Conservation (phyloP, 2,888 invertebrate species). For the Formica aserva region DNA sequence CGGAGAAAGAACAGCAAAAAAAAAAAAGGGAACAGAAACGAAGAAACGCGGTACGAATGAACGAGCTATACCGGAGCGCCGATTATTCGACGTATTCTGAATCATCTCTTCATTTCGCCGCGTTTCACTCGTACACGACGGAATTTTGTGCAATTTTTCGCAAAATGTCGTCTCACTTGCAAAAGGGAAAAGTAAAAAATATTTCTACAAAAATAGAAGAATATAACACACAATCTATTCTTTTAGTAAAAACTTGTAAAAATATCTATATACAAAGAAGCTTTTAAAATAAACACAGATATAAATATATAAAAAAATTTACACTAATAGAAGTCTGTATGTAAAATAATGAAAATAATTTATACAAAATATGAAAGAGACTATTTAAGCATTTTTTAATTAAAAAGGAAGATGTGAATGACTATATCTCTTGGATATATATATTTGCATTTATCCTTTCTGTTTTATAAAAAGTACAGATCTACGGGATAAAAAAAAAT, state of each 20-base stretch:
- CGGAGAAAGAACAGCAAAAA: conserved; percentile 18
- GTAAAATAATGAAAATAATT: not conserved
- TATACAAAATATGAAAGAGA: not conserved
- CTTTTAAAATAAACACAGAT: not conserved
- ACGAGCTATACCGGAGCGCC: conserved; percentile 12
- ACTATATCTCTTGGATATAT: not conserved
- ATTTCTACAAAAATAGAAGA: conserved; percentile 26
- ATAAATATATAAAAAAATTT: not conserved
- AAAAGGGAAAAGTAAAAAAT: conserved; percentile 10
- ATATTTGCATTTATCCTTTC: not conserved
- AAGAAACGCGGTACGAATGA: conserved; percentile 25
- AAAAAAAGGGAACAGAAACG: conserved; percentile 28
- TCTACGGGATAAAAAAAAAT: not conserved
- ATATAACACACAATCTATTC: not conserved
- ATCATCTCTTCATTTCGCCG: conserved; percentile 48
- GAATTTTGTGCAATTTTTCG: conserved; percentile 16
- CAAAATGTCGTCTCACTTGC: conserved; percentile 30
- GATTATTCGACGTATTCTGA: conserved; percentile 55
- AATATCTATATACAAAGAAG: not conserved
- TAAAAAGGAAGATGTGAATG: not conserved
- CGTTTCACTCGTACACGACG: conserved; percentile 30
- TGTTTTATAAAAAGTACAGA: not conserved
- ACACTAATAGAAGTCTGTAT: not conserved
- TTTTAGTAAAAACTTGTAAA: conserved; percentile 3
- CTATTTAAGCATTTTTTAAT: not conserved